Conservation (phyloP, 2,888 invertebrate species). For the Apotomis turbidana region DNA sequence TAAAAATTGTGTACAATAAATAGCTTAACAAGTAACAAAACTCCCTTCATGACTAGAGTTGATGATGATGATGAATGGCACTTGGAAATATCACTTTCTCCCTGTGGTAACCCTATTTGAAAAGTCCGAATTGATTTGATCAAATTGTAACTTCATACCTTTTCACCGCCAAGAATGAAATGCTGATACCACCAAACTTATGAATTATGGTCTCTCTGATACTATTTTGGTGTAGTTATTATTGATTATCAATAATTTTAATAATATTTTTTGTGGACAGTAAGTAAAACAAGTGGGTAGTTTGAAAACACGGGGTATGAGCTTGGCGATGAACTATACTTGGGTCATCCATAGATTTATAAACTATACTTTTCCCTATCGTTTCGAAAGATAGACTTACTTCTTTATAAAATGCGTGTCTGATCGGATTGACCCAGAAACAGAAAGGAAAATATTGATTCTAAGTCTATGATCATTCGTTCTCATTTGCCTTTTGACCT, state of each 20-base stretch:
- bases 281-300: no score
- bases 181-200: neutral
- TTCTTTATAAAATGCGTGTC: no score
- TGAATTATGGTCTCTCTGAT: no score
- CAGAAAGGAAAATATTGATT: neutral
- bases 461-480: neutral
- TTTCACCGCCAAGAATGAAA: neutral
- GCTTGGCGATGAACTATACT: no score
- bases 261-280: no score
- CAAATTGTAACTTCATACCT: neutral
- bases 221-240: no score
- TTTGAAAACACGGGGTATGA: no score
- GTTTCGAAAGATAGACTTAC: no score
- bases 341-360: no score
- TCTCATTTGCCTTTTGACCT: neutral
- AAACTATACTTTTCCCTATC: no score
- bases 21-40: slow-evolving; percentile 69
- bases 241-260: no score
- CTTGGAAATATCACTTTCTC: slow-evolving; percentile 41
- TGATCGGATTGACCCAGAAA: neutral
- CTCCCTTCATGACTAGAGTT: slow-evolving; percentile 71
- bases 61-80: slow-evolving; percentile 52
- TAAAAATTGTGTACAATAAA: slow-evolving; percentile 79
- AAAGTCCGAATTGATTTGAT: slow-evolving; percentile 7
- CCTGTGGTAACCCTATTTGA: slow-evolving; percentile 19